A percentile compares a stretch with the other conserved stretches of the same genome.
Evolutionary conservation across 2,888 invertebrate species (phyloP).

Genomic region (Acleris literana): DNA sequence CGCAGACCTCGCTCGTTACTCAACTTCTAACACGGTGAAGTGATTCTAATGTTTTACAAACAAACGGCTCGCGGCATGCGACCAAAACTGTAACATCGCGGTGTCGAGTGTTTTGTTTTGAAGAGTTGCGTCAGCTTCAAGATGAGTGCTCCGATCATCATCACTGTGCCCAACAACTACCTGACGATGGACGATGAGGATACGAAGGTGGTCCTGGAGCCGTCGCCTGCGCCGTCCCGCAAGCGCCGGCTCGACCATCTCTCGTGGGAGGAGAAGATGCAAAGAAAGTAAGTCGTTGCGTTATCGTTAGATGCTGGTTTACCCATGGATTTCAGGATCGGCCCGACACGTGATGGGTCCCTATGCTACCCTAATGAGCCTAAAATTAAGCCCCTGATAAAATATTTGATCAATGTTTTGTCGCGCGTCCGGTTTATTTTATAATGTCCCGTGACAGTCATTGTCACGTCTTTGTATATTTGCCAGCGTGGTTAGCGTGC

Average conservation of each 20-base stretch:
- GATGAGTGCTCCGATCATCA: conserved; percentile 80
- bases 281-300: conserved; percentile 88
- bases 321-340: no score
- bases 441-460: background rate
- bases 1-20: conserved; percentile 34
- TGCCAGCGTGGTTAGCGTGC: conserved; percentile 58
- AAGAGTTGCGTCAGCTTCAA: conserved; percentile 41
- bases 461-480: conserved; percentile 37
- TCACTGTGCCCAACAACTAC: conserved; percentile 79
- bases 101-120: conserved; percentile 35
- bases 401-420: no score
- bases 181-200: conserved; percentile 68
- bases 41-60: conserved; percentile 35
- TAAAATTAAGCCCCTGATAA: no score
- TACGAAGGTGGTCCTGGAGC: conserved; percentile 61
- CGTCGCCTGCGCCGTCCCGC: conserved; percentile 64
- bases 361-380: no score
- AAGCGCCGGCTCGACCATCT: conserved; percentile 93
- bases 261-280: conserved; percentile 93
- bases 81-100: conserved; percentile 25
- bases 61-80: conserved; percentile 29
- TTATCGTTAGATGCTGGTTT: no score
- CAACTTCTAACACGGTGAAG: conserved; percentile 34
- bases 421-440: no score
- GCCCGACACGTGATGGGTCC: no score